Base-by-base conservation (phyloP, 1,140 invertebrate genomes). In the Anagrus nilaparvatae region DNA sequence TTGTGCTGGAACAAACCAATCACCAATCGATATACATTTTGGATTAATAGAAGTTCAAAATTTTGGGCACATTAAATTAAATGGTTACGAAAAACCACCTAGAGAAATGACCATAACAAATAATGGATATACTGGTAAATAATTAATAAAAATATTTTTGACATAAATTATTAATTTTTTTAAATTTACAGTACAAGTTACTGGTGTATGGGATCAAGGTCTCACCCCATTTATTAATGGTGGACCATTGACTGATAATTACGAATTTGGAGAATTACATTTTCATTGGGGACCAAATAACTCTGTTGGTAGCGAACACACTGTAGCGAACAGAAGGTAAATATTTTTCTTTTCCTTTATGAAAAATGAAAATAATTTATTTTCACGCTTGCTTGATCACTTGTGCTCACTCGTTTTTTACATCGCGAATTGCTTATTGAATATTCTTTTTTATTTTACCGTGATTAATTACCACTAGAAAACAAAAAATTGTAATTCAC, bases 261-360 rank as follows among this genome's bases (percentile, higher is more conserved):
- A 87, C 55, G 59, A 75, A 29, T 84, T 91, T 49, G 70, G 70
- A 10, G 85, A 90, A 52, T 67, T 89, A 49, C 87, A 90, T 61
- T 80, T 79, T 47, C 78, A 80, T 54, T 81, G 78, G 78, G 87
- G 87, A 2, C 70, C 75, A 16, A 78, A 82, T 41, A 77, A 87
- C 52, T 74, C 72, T 0, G 58, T 75, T 23, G 90, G 90, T 19
- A 89, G 85, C 13, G 91, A 95, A 65, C 89, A 92, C 64, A 76
- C 74, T 24, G 78, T 94, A 17, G 81, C 87, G 46, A 73, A 75
- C 31, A 40, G 54, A 28, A 53, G 47, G 58, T 60, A 46, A 48
- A 30, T 23, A 18, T n/a, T n/a, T n/a, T n/a, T n/a, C n/a, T n/a
- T n/a, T n/a, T n/a, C n/a, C n/a, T n/a, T n/a, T 13, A 30, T 12